A percentile compares a stretch with the other conserved stretches of the same genome.
These are phyloP conservation scores for Caenorhabditis wallacei DNA, from an alignment of 2,888 invertebrate species.

Conservation along the genomic window DNA sequence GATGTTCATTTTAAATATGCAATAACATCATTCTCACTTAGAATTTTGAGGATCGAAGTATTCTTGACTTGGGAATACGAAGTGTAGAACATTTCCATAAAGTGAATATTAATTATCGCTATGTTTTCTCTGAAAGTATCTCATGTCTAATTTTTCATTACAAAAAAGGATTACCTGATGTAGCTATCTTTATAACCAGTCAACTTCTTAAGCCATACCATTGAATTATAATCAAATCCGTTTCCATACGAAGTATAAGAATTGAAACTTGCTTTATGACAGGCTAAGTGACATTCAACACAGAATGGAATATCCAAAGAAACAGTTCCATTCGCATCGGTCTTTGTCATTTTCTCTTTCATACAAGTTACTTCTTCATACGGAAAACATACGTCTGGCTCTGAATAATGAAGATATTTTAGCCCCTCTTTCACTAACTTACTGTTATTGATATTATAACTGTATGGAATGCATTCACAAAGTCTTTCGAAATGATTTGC, in stretches of 20 bases:
- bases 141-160: background rate
- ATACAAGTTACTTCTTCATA: conserved; percentile 61
- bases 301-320: conserved; percentile 52
- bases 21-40: conserved; percentile 23
- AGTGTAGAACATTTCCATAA: conserved; percentile 52
- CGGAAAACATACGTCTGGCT: conserved; percentile 53
- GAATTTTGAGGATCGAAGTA: conserved; percentile 20
- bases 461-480: conserved; percentile 50
- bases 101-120: conserved; percentile 51
- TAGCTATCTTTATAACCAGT: conserved; percentile 58
- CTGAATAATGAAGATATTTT: too few species aligned
- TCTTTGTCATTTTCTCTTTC: conserved; percentile 58
- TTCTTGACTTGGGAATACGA: conserved; percentile 52
- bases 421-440: too few species aligned
- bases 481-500: conserved; percentile 32
- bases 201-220: conserved; percentile 65
- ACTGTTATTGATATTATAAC: conserved; percentile 53
- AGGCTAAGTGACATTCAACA: conserved; percentile 48
- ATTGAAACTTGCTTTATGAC: conserved; percentile 70
- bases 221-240: conserved; percentile 73
- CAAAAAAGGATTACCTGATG: conserved; percentile 43
- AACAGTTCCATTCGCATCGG: conserved; percentile 50
- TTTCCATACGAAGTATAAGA: conserved; percentile 77
- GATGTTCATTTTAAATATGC: background rate
- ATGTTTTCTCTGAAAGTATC: conserved; percentile 49